These are phyloP conservation scores for Tetrao urogallus DNA, from an alignment of 2,113 vertebrate genomes.

Conservation along the genomic window DNA sequence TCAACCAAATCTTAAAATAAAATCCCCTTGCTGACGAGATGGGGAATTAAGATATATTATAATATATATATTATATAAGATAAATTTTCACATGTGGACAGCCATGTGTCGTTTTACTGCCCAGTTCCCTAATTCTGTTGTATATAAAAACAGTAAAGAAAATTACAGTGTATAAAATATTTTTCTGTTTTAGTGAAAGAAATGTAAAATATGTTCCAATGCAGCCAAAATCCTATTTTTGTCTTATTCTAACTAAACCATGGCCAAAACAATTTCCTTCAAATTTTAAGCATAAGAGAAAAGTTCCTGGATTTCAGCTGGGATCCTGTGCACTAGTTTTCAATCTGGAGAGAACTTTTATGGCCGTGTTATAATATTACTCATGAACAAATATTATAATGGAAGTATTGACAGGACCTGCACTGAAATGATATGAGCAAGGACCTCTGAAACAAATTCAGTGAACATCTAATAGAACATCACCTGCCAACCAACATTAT, in stretches of 20 bases:
- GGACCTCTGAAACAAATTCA: constrained; percentile 24
- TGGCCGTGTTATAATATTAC: constrained; percentile 18
- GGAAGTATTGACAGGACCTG: constrained; percentile 51
- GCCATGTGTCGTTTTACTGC: background rate
- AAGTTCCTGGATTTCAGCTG: constrained; percentile 16
- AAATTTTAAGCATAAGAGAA: constrained; percentile 49
- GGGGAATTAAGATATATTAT: background rate
- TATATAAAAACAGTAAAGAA: constrained; percentile 22
- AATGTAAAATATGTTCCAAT: constrained; percentile 44
- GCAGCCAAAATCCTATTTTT: constrained; percentile 41
- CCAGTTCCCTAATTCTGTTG: constrained; percentile 11
- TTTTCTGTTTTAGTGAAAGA: constrained; percentile 18
- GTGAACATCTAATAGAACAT: constrained; percentile 48
- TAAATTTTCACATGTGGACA: background rate
- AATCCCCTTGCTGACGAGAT: background rate
- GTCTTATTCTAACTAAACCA: constrained; percentile 41
- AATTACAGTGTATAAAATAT: background rate
- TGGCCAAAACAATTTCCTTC: constrained; percentile 44
- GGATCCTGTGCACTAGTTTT: constrained; percentile 4
- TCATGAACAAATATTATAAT: constrained; percentile 56
- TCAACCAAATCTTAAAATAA: background rate
- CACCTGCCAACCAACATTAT: background rate
- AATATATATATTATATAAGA: background rate
- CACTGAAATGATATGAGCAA: background rate
- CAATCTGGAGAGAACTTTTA: constrained; percentile 49